Percentiles rank a stretch among this genome's conserved stretches.
phyloP scores from a whole-genome alignment of 35 echinoderm and acorn worm species.

The Apostichopus californicus region DNA sequence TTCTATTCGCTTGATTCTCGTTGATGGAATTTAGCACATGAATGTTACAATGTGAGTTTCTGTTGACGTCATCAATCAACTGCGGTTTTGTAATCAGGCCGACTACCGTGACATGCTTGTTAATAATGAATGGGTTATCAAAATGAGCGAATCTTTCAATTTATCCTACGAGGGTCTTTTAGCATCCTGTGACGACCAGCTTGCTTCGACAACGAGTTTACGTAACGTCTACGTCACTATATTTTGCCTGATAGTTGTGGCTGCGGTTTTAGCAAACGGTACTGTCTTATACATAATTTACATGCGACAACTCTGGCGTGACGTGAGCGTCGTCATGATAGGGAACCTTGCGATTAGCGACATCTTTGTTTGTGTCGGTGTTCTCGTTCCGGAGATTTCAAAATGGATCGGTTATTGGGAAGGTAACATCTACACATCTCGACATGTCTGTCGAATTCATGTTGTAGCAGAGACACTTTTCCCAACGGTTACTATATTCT shows the following conservation, averaged over 20 bases:
- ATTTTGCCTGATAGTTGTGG: slow-evolving; percentile 24
- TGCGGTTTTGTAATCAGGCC: no score
- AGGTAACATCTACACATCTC: slow-evolving; percentile 6
- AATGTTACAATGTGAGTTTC: no score
- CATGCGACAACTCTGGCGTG: slow-evolving; percentile 10
- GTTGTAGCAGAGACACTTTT: slow-evolving; percentile 39
- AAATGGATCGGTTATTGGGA: slow-evolving; percentile 34
- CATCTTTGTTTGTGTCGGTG: slow-evolving; percentile 33
- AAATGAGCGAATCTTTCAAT: slow-evolving; percentile 39
- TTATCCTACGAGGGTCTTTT: background rate
- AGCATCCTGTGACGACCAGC: slow-evolving; percentile 19
- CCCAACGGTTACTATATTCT: slow-evolving; percentile 35
- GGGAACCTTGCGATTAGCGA: slow-evolving; percentile 44
- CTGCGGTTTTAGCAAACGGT: background rate
- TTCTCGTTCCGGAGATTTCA: slow-evolving; percentile 47
- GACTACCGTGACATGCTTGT: no score
- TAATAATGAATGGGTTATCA: background rate
- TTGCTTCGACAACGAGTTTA: background rate
- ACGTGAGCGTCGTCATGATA: slow-evolving; percentile 39
- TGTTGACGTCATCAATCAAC: no score
- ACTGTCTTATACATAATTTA: slow-evolving; percentile 35
- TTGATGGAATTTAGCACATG: no score
- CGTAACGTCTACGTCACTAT: slow-evolving; percentile 21
- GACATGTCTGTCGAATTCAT: background rate
- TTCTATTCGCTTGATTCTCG: no score